Percentiles rank a stretch among this genome's conserved stretches.
Evolutionary conservation across 2,797 vertebrate species (phyloP).

Genomic region (Gymnoscopelus microlampas): DNA sequence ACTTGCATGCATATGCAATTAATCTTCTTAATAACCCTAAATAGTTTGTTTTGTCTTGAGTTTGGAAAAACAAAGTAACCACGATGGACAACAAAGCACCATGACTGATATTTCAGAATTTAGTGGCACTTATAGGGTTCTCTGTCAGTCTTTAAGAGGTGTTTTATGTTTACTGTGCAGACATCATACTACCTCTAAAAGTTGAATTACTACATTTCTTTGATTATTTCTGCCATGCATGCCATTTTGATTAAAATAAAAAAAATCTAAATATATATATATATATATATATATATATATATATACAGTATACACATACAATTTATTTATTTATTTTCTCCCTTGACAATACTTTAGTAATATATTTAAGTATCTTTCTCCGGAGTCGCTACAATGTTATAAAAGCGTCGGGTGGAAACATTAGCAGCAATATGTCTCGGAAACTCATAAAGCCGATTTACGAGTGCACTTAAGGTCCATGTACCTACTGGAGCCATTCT

Average conservation of each 20-base stretch:
- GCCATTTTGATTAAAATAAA: constrained; percentile 27
- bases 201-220: constrained; percentile 13
- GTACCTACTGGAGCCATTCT: constrained; percentile 75
- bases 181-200: background rate
- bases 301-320: no score
- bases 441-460: constrained; percentile 84
- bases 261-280: no score
- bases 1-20: no score
- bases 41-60: no score
- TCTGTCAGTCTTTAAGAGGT: background rate
- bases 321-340: constrained; percentile 32
- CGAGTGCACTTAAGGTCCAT: constrained; percentile 78
- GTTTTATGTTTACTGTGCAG: background rate
- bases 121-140: background rate
- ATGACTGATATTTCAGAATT: no score
- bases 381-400: constrained; percentile 71
- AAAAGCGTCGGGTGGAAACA: constrained; percentile 80
- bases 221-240: constrained; percentile 4
- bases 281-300: constrained; percentile 3
- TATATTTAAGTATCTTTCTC: constrained; percentile 69
- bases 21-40: no score
- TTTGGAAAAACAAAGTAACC: no score
- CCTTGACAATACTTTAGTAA: constrained; percentile 63
- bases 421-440: constrained; percentile 81
- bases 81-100: no score